These are phyloP conservation scores for Agrenia bidenticulata DNA, from an alignment of 2,888 invertebrate species.

Conservation along the genomic window DNA sequence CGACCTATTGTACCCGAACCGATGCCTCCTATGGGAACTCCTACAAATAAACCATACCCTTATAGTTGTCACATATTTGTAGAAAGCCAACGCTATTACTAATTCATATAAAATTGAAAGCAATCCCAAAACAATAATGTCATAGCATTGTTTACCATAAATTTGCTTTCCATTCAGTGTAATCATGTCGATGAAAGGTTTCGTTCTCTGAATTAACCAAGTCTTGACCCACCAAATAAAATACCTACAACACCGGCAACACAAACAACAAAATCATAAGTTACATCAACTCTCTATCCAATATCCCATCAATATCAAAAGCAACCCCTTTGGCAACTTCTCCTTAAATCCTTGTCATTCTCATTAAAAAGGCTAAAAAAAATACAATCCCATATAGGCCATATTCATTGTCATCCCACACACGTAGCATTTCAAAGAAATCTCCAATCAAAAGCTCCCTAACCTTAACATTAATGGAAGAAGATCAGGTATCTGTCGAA, in stretches of 20 bases:
- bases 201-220: slow-evolving; percentile 65
- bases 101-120: neutral
- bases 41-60: slow-evolving; percentile 62
- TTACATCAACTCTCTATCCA: no score
- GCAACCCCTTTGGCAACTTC: no score
- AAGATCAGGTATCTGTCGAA: slow-evolving; percentile 70
- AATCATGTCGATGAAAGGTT: slow-evolving; percentile 78
- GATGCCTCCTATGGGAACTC: slow-evolving; percentile 80
- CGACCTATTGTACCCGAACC: slow-evolving; percentile 83
- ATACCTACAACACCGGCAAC: slow-evolving; percentile 72
- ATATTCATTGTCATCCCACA: no score
- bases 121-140: slow-evolving; percentile 11
- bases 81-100: no score
- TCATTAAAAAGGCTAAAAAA: slow-evolving; percentile 19
- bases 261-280: no score
- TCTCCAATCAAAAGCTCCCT: neutral
- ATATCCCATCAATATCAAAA: no score
- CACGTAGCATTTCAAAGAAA: no score
- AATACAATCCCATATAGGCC: no score
- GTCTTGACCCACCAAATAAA: slow-evolving; percentile 68
- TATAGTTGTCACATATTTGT: no score
- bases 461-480: slow-evolving; percentile 73
- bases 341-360: no score
- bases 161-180: slow-evolving; percentile 74
- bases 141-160: slow-evolving; percentile 69